phyloP scores from a whole-genome alignment of 1,140 invertebrate genomes.

The Anadara kagoshimensis region DNA sequence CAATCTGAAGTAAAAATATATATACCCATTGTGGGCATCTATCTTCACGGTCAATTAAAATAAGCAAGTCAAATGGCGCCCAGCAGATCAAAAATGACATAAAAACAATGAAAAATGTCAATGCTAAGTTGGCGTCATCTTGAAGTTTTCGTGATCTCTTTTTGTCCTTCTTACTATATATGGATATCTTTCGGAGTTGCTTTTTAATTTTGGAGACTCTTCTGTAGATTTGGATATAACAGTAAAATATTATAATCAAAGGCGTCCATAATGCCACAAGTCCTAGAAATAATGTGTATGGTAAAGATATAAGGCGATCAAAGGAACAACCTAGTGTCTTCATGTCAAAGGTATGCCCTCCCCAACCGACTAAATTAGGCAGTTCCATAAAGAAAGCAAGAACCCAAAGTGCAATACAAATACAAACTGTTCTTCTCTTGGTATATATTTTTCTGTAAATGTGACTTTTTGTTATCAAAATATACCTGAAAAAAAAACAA shows the following conservation, averaged over 20 bases:
- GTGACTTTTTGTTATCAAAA: constrained; percentile 47
- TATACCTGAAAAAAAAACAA: constrained; percentile 33
- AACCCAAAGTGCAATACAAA: constrained; percentile 30
- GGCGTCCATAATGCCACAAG: constrained; percentile 39
- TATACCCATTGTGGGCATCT: constrained; percentile 29
- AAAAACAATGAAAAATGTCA: constrained; percentile 49
- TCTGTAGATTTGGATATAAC: constrained; percentile 49
- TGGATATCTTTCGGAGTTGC: constrained; percentile 15
- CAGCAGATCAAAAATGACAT: constrained; percentile 46
- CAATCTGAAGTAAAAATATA: constrained; percentile 45
- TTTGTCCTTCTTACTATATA: constrained; percentile 1
- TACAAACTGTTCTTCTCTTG: constrained; percentile 29
- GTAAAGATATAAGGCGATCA: constrained; percentile 40
- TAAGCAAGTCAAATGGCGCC: constrained; percentile 36
- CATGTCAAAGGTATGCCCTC: constrained; percentile 44
- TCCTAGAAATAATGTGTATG: constrained; percentile 49
- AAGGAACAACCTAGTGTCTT: constrained; percentile 48
- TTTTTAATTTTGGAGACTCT: constrained; percentile 33
- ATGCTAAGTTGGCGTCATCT: constrained; percentile 37
- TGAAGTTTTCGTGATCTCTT: constrained; percentile 5
- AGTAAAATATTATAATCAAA: constrained; percentile 36
- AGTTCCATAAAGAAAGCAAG: constrained; percentile 38
- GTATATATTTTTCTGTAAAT: constrained; percentile 47
- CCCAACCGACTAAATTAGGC: constrained; percentile 46
- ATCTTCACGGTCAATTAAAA: constrained; percentile 30